Percentiles rank a stretch among this genome's conserved stretches.
Evolutionary conservation across 2,888 invertebrate genomes (phyloP).

Genomic region (Mesopsocus fuscifrons): DNA sequence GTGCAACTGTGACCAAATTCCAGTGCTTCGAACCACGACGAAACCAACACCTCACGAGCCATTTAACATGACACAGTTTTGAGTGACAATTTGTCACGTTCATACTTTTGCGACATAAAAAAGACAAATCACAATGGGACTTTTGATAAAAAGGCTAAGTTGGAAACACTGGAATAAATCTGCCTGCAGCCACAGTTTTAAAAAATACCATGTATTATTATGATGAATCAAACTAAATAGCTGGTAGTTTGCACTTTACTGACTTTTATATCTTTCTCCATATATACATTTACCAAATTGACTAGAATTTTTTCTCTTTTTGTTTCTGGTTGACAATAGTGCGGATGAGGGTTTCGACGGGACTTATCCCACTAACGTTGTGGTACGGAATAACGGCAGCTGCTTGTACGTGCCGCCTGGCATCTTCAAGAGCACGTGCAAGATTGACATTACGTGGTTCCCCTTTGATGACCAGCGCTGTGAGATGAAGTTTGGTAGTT

Average conservation of each 20-base stretch:
- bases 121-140: too few relatives aligned
- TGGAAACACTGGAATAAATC: background rate
- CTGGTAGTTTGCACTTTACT: slow-evolving; percentile 7
- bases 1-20: background rate
- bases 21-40: background rate
- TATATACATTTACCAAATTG: too few relatives aligned
- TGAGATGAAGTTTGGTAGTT: slow-evolving; percentile 99
- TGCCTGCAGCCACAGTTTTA: slow-evolving; percentile 8
- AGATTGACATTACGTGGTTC: slow-evolving; percentile 99
- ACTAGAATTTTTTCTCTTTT: slow-evolving; percentile 10
- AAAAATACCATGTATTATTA: too few relatives aligned
- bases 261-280: slow-evolving; percentile 7
- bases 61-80: too few relatives aligned
- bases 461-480: slow-evolving; percentile 99
- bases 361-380: slow-evolving; percentile 98
- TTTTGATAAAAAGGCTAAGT: too few relatives aligned
- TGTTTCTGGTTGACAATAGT: slow-evolving; percentile 33
- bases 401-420: slow-evolving; percentile 99
- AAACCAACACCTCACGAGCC: too few relatives aligned
- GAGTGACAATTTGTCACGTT: too few relatives aligned
- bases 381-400: slow-evolving; percentile 95
- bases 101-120: too few relatives aligned
- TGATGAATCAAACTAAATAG: too few relatives aligned
- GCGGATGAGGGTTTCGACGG: slow-evolving; percentile 99
- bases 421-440: slow-evolving; percentile 99